phyloP scores from a whole-genome alignment of 2,113 vertebrate species.

The Pelecanoides urinatrix region DNA sequence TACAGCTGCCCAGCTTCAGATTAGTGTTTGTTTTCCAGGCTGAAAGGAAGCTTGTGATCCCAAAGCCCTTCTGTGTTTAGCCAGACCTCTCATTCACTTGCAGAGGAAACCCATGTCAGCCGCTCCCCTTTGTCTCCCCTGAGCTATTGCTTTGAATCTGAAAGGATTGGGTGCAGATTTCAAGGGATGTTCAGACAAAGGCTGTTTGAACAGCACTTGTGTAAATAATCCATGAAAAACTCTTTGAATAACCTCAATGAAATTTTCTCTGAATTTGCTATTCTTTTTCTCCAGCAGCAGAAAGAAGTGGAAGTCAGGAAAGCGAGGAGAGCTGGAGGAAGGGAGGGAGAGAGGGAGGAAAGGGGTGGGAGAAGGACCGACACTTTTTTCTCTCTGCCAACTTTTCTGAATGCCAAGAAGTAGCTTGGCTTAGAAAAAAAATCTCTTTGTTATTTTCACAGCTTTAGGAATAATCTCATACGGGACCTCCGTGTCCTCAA shows the following conservation, averaged over 20 bases:
- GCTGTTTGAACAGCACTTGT: constrained; percentile 50
- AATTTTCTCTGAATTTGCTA: constrained; percentile 57
- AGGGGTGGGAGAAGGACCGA: background rate
- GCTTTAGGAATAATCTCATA: constrained; percentile 51
- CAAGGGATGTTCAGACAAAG: constrained; percentile 49
- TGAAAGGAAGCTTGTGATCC: constrained; percentile 53
- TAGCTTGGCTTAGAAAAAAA: background rate
- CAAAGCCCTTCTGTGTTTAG: constrained; percentile 48
- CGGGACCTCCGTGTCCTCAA: background rate
- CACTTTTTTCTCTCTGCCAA: constrained; percentile 63
- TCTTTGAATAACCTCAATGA: constrained; percentile 52
- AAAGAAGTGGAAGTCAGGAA: constrained; percentile 47
- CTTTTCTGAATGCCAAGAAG: constrained; percentile 58
- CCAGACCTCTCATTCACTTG: constrained; percentile 41
- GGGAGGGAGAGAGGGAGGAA: background rate
- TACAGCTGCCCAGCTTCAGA: constrained; percentile 32
- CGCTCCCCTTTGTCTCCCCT: constrained; percentile 38
- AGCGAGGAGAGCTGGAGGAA: background rate
- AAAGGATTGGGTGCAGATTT: constrained; percentile 62
- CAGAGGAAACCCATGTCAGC: constrained; percentile 49
- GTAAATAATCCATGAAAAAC: constrained; percentile 49
- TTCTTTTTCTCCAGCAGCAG: constrained; percentile 49
- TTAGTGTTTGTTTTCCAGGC: constrained; percentile 55
- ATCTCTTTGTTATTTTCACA: constrained; percentile 34
- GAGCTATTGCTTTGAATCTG: constrained; percentile 44